Conservation (phyloP, 2,888 invertebrate genomes). For the Junonia oenone region DNA sequence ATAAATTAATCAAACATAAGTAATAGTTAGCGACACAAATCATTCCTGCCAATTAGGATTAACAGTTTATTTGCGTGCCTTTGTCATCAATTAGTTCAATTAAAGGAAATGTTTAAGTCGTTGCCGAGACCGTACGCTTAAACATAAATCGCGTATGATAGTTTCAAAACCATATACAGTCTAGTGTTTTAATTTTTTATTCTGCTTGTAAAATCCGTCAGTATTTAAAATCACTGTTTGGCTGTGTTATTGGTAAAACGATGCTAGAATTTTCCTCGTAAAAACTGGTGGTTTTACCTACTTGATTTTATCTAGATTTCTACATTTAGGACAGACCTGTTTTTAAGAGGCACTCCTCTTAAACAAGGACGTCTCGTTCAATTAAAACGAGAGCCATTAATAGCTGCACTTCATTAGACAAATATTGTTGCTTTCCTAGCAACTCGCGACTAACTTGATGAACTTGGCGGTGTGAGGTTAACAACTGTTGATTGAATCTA, state of each 20-base stretch:
- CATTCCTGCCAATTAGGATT: background rate
- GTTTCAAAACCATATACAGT: background rate
- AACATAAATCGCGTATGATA: background rate
- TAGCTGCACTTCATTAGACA: constrained; percentile 21
- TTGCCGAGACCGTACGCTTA: background rate
- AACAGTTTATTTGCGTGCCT: constrained; percentile 2
- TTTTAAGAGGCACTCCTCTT: too few species aligned
- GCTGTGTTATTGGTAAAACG: too few species aligned
- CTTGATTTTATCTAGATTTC: too few species aligned
- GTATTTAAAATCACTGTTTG: too few species aligned
- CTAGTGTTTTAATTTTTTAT: too few species aligned
- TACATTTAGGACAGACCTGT: background rate
- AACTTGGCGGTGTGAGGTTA: background rate
- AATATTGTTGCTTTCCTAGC: constrained; percentile 12
- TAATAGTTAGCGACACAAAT: background rate
- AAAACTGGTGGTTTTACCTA: too few species aligned
- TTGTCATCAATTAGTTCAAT: constrained; percentile 13
- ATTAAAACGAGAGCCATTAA: constrained; percentile 15
- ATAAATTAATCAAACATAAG: background rate
- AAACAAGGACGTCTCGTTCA: constrained; percentile 11
- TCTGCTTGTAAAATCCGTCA: too few species aligned
- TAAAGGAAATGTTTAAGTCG: background rate
- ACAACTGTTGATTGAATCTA: background rate
- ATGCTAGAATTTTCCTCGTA: too few species aligned
- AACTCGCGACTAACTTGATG: background rate